Evolutionary conservation across 2,888 invertebrate genomes (phyloP).

Genomic region (Muscina levida): DNA sequence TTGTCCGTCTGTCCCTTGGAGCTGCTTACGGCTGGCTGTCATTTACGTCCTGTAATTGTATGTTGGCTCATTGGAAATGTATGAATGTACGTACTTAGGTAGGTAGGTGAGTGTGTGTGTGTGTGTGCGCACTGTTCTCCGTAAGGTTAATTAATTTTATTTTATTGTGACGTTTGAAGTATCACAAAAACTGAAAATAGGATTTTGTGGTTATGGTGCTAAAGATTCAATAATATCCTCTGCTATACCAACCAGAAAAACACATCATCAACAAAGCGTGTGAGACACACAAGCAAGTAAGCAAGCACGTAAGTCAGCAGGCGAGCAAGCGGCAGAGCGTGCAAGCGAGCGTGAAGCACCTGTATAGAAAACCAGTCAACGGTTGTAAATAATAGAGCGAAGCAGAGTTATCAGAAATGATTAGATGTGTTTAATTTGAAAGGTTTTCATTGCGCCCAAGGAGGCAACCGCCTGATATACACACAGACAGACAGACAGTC

Average conservation of each 20-base stretch:
- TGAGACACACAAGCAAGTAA: not conserved
- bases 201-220: conserved; percentile 63
- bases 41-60: conserved; percentile 13
- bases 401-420: conserved; percentile 33
- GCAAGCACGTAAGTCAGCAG: not conserved
- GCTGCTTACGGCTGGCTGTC: not conserved
- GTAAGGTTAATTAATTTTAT: conserved; percentile 67
- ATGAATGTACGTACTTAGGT: conserved; percentile 19
- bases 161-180: conserved; percentile 64
- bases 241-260: not conserved
- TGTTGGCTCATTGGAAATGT: not conserved
- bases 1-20: conserved; percentile 1
- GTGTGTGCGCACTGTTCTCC: conserved; percentile 36
- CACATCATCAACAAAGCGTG: not conserved
- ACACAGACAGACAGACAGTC: too few relatives aligned
- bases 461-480: not conserved
- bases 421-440: conserved; percentile 45
- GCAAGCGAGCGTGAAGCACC: too few relatives aligned
- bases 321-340: too few relatives aligned
- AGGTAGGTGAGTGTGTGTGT: conserved; percentile 25
- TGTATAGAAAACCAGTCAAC: too few relatives aligned
- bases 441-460: conserved; percentile 1
- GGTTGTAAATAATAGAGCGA: not conserved
- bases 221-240: conserved; percentile 55
- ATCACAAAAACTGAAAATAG: conserved; percentile 57